Evolutionary conservation across 2,888 invertebrate genomes (phyloP).

Genomic region (Macaria notata): DNA sequence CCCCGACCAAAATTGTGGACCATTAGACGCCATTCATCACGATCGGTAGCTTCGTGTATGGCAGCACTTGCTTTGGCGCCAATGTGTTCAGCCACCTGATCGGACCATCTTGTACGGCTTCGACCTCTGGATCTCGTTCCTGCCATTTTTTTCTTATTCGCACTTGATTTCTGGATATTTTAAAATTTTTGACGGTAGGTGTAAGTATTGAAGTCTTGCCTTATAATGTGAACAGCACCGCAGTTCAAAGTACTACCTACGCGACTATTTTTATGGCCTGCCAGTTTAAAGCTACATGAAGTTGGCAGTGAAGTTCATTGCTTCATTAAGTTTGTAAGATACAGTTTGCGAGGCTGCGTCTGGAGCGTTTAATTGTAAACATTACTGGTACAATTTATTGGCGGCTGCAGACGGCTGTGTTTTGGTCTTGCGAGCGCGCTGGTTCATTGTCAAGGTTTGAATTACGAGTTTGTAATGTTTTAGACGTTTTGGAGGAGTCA

Average conservation of each 20-base stretch:
- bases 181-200: too few relatives aligned
- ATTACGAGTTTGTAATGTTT: background rate
- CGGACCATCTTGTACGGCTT: too few relatives aligned
- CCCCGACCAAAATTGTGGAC: too few relatives aligned
- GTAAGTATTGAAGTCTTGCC: background rate
- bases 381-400: constrained; percentile 23
- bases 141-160: too few relatives aligned
- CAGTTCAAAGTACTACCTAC: constrained; percentile 17
- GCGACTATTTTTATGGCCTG: constrained; percentile 24
- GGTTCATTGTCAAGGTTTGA: constrained; percentile 27
- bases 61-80: too few relatives aligned
- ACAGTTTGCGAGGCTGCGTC: constrained; percentile 20
- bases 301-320: constrained; percentile 25
- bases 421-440: constrained; percentile 8
- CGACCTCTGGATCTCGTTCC: too few relatives aligned
- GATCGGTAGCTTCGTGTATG: too few relatives aligned
- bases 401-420: constrained; percentile 11
- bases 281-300: constrained; percentile 23
- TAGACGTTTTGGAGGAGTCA: too few relatives aligned
- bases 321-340: constrained; percentile 23
- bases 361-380: constrained; percentile 29
- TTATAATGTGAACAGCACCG: constrained; percentile 2
- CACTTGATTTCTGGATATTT: too few relatives aligned
- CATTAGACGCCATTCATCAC: too few relatives aligned
- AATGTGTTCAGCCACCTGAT: too few relatives aligned